phyloP scores from a whole-genome alignment of 2,797 vertebrate species.

The Pipistrellus nathusii region DNA sequence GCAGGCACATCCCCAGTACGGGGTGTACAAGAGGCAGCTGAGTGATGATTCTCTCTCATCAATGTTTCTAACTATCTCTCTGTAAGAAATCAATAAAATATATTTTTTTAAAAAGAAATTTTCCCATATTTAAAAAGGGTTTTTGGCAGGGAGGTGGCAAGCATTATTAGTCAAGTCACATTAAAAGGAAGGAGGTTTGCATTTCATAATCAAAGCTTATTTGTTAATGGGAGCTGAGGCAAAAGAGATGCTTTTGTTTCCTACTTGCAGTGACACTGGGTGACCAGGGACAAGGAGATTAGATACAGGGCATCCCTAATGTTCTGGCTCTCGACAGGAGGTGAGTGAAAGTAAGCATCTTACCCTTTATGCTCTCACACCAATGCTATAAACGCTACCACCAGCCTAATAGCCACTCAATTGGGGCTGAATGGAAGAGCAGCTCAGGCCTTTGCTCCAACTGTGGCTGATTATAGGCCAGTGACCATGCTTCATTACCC shows the following conservation, averaged over 20 bases:
- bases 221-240: neutral
- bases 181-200: neutral
- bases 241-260: neutral
- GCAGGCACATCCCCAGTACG: too few species aligned
- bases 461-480: neutral
- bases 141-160: neutral
- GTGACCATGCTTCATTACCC: neutral
- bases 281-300: neutral
- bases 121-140: slow-evolving; percentile 13
- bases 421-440: neutral
- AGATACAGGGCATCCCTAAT: neutral
- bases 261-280: neutral
- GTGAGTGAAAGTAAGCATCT: neutral
- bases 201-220: slow-evolving; percentile 22
- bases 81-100: too few species aligned
- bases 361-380: neutral
- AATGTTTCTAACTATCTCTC: too few species aligned
- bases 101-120: neutral
- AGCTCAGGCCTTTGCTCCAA: neutral
- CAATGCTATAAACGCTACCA: neutral
- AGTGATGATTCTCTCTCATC: too few species aligned
- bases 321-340: neutral
- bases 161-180: slow-evolving; percentile 31
- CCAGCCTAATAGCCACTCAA: neutral
- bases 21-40: too few species aligned